These are phyloP conservation scores for Pseudococcus viburni DNA, from an alignment of 2,888 invertebrate species.

Conservation along the genomic window DNA sequence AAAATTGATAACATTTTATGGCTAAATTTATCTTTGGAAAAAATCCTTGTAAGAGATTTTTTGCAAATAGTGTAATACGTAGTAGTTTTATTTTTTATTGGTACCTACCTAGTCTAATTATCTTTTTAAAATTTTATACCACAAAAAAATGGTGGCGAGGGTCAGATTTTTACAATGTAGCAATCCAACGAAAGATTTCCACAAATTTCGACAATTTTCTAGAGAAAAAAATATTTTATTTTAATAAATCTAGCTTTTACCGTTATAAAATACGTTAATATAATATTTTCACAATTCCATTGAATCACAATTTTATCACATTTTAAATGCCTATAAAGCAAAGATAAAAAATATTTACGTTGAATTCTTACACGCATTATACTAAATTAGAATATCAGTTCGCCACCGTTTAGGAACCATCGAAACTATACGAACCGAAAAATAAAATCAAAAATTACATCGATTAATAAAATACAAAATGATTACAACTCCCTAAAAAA, in stretches of 20 bases:
- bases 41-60: too few relatives aligned
- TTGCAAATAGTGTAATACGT: too few relatives aligned
- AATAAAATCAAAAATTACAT: neutral
- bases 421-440: neutral
- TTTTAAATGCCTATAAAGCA: neutral
- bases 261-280: neutral
- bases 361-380: neutral
- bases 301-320: slow-evolving; percentile 21
- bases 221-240: too few relatives aligned
- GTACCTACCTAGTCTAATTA: too few relatives aligned
- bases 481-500: neutral
- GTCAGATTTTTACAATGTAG: too few relatives aligned
- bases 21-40: too few relatives aligned
- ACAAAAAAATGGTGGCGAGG: too few relatives aligned
- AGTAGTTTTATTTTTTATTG: too few relatives aligned
- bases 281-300: neutral
- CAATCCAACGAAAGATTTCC: neutral
- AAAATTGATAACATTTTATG: too few relatives aligned
- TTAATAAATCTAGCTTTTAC: neutral
- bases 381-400: neutral
- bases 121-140: too few relatives aligned
- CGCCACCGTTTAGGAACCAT: neutral
- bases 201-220: too few relatives aligned
- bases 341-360: neutral
- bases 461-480: neutral